Evolutionary conservation across 2,113 vertebrate genomes (phyloP).

Genomic region (Microtus richardsoni): DNA sequence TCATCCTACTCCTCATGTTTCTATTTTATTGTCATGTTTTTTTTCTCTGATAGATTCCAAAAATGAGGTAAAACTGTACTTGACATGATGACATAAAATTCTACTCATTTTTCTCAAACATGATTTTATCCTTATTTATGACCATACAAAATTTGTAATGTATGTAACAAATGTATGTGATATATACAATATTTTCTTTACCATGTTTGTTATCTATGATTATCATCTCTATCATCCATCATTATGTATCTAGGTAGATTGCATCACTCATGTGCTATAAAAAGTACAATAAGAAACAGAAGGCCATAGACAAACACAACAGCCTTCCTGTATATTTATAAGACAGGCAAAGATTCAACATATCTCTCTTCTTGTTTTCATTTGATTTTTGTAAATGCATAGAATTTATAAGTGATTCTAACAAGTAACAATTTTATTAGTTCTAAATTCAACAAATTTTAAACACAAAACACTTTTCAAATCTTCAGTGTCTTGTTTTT

Average conservation of each 20-base stretch:
- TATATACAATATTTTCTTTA: not conserved
- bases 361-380: not conserved
- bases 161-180: not conserved
- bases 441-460: not conserved
- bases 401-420: not conserved
- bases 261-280: not conserved
- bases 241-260: not conserved
- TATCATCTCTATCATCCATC: not conserved
- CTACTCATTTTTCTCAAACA: not conserved
- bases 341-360: not conserved
- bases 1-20: not conserved
- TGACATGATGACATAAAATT: not conserved
- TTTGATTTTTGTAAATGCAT: not conserved
- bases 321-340: not conserved
- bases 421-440: not conserved
- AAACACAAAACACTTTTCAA: not conserved
- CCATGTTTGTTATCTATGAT: not conserved
- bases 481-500: not conserved
- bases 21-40: not conserved
- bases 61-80: not conserved
- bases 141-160: not conserved
- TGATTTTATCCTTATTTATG: not conserved
- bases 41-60: not conserved
- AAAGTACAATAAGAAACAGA: not conserved
- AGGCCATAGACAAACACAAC: not conserved